Conservation (phyloP, 30 jellyfish, hydroid and myxozoan genomes). For the Chrysaora quinquecirrha region DNA sequence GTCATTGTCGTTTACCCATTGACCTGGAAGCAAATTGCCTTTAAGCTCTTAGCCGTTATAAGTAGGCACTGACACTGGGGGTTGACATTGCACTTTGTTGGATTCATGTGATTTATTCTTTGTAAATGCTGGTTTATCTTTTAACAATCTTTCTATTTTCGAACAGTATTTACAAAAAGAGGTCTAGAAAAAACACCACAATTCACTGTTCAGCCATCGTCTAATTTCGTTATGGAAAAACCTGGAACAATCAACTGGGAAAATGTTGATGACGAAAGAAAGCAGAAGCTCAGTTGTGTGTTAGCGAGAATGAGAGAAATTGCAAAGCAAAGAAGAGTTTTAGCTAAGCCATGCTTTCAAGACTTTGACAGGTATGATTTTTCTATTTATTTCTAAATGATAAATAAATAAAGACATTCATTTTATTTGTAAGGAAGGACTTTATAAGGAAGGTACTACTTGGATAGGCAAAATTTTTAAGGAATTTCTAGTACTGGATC, state of each 20-base stretch:
- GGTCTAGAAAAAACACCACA: constrained; percentile 87
- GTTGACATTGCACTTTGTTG: too few species aligned
- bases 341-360: constrained; percentile 94
- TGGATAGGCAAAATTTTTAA: too few species aligned
- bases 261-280: constrained; percentile 32
- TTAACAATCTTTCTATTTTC: too few species aligned
- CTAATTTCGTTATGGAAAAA: constrained; percentile 47
- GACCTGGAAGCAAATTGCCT: too few species aligned
- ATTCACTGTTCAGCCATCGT: constrained; percentile 61
- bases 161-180: constrained; percentile 84
- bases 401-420: not conserved
- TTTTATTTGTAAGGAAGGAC: too few species aligned
- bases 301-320: constrained; percentile 77
- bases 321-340: constrained; percentile 81
- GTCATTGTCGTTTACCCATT: too few species aligned
- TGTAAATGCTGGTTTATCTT: not conserved
- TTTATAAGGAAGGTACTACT: too few species aligned
- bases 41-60: too few species aligned
- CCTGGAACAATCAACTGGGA: constrained; percentile 85
- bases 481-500: too few species aligned
- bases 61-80: too few species aligned
- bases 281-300: constrained; percentile 47
- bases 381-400: not conserved
- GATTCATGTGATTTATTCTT: too few species aligned
- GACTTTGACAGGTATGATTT: constrained; percentile 96